Evolutionary conservation across 2,797 vertebrate species (phyloP).

Genomic region (Valencia hispanica): DNA sequence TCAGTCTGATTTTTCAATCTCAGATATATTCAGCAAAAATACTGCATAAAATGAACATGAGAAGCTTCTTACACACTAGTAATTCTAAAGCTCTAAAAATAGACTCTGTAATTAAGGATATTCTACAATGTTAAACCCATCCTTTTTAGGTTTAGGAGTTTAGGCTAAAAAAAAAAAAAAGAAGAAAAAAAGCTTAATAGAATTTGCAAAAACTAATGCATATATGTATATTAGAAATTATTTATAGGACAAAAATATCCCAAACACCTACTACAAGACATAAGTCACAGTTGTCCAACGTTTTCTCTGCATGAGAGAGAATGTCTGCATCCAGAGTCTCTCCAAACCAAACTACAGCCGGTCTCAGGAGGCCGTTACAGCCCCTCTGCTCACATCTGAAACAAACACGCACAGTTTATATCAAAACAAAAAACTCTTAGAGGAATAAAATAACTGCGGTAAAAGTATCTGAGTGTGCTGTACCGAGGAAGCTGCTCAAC

Average conservation of each 20-base stretch:
- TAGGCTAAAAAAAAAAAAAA: too few relatives aligned
- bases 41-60: not conserved
- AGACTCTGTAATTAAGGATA: not conserved
- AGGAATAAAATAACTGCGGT: conserved; percentile 11
- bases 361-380: conserved; percentile 90
- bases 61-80: too few relatives aligned
- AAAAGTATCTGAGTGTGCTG: not conserved
- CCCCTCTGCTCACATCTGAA: conserved; percentile 86
- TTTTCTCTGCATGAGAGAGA: conserved; percentile 84
- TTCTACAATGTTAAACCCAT: not conserved
- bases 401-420: conserved; percentile 15
- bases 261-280: conserved; percentile 87
- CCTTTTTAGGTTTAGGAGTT: not conserved
- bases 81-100: not conserved
- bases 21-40: not conserved
- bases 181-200: too few relatives aligned
- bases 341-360: conserved; percentile 96
- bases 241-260: not conserved
- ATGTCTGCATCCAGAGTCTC: conserved; percentile 89
- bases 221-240: not conserved
- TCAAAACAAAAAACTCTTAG: conserved; percentile 24
- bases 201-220: not conserved
- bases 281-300: conserved; percentile 90
- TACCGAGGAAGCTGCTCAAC: conserved; percentile 90
- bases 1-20: not conserved